Base-by-base conservation (phyloP, 1,140 invertebrate species). In the Dufourea novaeangliae region DNA sequence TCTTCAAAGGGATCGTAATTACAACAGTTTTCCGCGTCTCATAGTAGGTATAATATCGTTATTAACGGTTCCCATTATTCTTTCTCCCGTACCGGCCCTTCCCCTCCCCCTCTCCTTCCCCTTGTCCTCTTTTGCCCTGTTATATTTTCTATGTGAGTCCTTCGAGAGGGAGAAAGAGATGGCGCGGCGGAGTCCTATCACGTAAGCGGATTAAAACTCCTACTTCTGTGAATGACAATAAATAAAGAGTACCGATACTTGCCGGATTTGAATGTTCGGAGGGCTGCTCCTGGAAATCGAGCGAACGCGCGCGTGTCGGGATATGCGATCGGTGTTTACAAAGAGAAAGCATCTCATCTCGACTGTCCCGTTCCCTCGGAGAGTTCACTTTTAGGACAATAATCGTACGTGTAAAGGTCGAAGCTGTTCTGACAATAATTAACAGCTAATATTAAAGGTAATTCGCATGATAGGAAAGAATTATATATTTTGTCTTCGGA, bases 191-290 rank as follows among this genome's bases (percentile, higher is more conserved):
- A 81, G 59, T 78, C 62, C 62, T 80, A 89, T 77, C 46, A 66
- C 39, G 56, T 88, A 89, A 88, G 85, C 66, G 85, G 85, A 87
- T 85, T n/a, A 56, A 87, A 87, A 87, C 78, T 86, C 84, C 86
- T 86, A 87, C 86, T 86, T 86, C 85, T 88, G 88, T 88, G 82
- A 86, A 86, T 50, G 83, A 86, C 86, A 88, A 89, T 88, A 89
- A n/a, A 89, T 87, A 87, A 46, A 77, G 67, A 50, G 70, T 46
- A 70, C 39, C 62, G 70, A 86, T n/a, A n/a, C 76, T 80, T 84
- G 70, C 63, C 50, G 84, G 72, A 77, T 72, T 39, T 27, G 64
- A 12, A 72, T 29, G 17, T 77, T 69, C 25, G 62, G 5, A 14
- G 66, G 71, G 50, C 71, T 83, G 82, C 82, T 83, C 66, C 62